phyloP scores from a whole-genome alignment of 2,113 vertebrate species.

The Epinephelus cyanopodus region DNA sequence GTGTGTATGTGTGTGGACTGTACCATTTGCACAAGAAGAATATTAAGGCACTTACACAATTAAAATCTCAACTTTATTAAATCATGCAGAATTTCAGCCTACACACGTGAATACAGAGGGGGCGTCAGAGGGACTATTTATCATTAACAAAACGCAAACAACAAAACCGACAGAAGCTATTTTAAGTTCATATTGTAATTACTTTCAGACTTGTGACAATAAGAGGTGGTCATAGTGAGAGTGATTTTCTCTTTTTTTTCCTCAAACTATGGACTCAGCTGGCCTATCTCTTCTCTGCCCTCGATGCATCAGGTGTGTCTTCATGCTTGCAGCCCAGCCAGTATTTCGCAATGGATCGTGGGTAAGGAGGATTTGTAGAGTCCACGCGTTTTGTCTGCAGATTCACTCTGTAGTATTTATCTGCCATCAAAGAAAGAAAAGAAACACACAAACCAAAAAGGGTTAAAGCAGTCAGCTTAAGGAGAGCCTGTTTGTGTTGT shows the following conservation, averaged over 20 bases:
- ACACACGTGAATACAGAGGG: not conserved
- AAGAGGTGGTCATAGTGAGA: not conserved
- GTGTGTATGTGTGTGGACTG: not conserved
- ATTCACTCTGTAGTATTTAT: conserved; percentile 94
- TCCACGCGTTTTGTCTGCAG: conserved; percentile 89
- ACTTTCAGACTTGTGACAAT: not conserved
- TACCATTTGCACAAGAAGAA: not conserved
- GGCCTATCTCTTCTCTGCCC: conserved; percentile 78
- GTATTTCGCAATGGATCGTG: conserved; percentile 92
- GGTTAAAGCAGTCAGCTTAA: not conserved
- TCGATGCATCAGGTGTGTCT: conserved; percentile 30
- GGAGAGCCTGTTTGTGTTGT: not conserved
- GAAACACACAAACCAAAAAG: conserved; percentile 11
- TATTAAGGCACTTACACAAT: not conserved
- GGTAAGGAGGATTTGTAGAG: conserved; percentile 87
- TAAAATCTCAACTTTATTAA: conserved; percentile 39
- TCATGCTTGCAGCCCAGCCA: conserved; percentile 90
- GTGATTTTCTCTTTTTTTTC: not conserved
- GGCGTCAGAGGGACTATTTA: not conserved
- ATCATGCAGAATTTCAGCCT: conserved; percentile 10
- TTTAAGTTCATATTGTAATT: not conserved
- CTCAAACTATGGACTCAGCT: not conserved
- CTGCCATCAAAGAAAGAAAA: conserved; percentile 79
- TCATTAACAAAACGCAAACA: not conserved
- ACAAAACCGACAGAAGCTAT: not conserved